Base-by-base conservation (phyloP, 2,113 vertebrate species). In the Aptenodytes patagonicus region DNA sequence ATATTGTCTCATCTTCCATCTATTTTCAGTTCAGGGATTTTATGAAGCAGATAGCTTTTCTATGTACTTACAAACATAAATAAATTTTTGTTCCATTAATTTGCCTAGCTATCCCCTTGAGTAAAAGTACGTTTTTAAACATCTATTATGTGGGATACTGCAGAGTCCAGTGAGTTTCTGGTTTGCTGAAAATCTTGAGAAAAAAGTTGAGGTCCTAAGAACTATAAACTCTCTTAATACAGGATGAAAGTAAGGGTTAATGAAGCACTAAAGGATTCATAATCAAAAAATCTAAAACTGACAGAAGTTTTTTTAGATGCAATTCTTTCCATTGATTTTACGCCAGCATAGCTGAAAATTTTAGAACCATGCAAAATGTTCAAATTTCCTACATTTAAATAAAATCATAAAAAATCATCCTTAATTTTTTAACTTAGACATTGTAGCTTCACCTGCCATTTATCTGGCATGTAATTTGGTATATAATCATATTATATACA, bases 11-110 rank as follows among this genome's bases (percentile, higher is more conserved):
- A 47, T 82, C 52, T 75, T 71, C 57, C 32, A 79, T 17, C 42
- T 90, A 32, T 89, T 94, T 87, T 82, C 60, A 84, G 61, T 82
- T 93, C 78, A 87, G 26, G 26, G 29, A 76, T 87, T 94, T 96
- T 76, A 90, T 52, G 73, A 90, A 68, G 61, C 64, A 90, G 82
- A 88, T 34, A 85, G 52, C 31, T 94, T 78, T 94, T 93, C 88
- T 83, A 49, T 60, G 40, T 85, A 88, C 70, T 87, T 86, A 82
- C 24, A 92, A 83, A 78, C 38, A 86, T 25, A 77, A 80, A 52
- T 61, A 12, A 83, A 80, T 91, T 85, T 89, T 60, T 90, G 15
- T 90, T 79, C 44, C 47, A 68, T 60, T 57, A 76, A 76, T 95
- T 83, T 86, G 21, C 49, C 71, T 72, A 73, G 62, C 26, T 57